Conservation (phyloP, 1,140 invertebrate genomes). For the Coelopa frigida region DNA sequence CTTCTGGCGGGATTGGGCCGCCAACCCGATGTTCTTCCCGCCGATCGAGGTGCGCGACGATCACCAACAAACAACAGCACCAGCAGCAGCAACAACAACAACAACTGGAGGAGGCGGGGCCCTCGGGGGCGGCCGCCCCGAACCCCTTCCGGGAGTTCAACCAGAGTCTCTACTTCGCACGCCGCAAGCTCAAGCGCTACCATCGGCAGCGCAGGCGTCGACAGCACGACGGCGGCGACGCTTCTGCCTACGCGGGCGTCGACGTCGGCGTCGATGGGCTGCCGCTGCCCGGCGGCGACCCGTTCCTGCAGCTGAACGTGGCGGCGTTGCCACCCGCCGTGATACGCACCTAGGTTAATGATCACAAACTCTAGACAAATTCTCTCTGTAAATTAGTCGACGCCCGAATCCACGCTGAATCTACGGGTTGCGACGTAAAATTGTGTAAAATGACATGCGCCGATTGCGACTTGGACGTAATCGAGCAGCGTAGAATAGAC, state of each 20-base stretch:
- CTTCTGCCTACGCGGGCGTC: neutral
- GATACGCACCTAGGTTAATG: slow-evolving; percentile 19
- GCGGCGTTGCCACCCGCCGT: slow-evolving; percentile 15
- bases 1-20: slow-evolving; percentile 44
- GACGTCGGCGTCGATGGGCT: slow-evolving; percentile 8
- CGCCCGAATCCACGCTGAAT: too few relatives aligned
- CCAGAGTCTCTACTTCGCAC: slow-evolving; percentile 30
- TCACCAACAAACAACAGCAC: too few relatives aligned
- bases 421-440: too few relatives aligned
- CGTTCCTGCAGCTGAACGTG: slow-evolving; percentile 2
- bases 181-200: slow-evolving; percentile 36
- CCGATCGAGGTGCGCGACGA: slow-evolving; percentile 20
- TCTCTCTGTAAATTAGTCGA: too few relatives aligned
- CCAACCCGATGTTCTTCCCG: slow-evolving; percentile 43
- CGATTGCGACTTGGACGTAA: too few relatives aligned
- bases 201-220: slow-evolving; percentile 22
- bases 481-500: too few relatives aligned
- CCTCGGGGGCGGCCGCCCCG: neutral
- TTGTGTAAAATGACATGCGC: too few relatives aligned
- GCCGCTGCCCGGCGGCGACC: slow-evolving; percentile 14
- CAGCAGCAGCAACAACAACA: neutral
- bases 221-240: neutral
- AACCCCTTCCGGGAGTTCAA: slow-evolving; percentile 32
- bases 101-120: neutral
- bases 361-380: too few relatives aligned